A percentile compares a stretch with the other conserved stretches of the same genome.
These are phyloP conservation scores for Epizoanthus ramosus DNA, from an alignment of 92 coral and sea anemone species.

Conservation along the genomic window DNA sequence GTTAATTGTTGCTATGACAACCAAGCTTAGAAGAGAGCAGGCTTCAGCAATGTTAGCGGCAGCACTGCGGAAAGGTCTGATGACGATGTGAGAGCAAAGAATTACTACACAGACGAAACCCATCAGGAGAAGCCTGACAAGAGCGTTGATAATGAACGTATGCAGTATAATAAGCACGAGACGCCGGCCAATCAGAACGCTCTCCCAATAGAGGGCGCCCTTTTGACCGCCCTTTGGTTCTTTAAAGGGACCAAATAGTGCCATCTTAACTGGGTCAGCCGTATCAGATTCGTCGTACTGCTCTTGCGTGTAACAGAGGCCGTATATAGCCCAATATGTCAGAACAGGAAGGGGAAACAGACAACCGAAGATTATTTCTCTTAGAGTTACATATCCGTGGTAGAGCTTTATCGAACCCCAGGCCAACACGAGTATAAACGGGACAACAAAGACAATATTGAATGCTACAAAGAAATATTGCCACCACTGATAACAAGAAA, in stretches of 20 bases:
- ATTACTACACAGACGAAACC: slow-evolving; percentile 40
- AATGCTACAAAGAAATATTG: slow-evolving; percentile 11
- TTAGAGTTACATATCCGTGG: slow-evolving; percentile 33
- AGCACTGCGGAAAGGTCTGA: slow-evolving; percentile 37
- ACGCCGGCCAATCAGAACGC: slow-evolving; percentile 55
- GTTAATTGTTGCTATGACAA: slow-evolving; percentile 51
- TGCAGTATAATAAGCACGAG: slow-evolving; percentile 33
- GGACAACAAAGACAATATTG: slow-evolving; percentile 24
- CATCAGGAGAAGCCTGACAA: slow-evolving; percentile 26
- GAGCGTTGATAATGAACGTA: slow-evolving; percentile 44
- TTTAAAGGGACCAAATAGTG: slow-evolving; percentile 48
- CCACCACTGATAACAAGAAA: slow-evolving; percentile 51
- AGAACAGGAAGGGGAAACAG: slow-evolving; percentile 49
- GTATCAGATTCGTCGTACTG: neutral
- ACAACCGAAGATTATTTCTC: slow-evolving; percentile 35
- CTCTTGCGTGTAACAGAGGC: neutral
- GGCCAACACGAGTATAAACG: slow-evolving; percentile 41
- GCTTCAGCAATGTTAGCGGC: slow-evolving; percentile 44
- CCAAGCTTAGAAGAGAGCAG: slow-evolving; percentile 44
- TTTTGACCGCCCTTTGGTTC: slow-evolving; percentile 2
- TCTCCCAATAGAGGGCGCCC: slow-evolving; percentile 58
- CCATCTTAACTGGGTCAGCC: slow-evolving; percentile 33
- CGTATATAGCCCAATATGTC: neutral
- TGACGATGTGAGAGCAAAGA: slow-evolving; percentile 37
- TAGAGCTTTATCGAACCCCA: slow-evolving; percentile 43